These are phyloP conservation scores for Hestina assimilis DNA, from an alignment of 1,140 invertebrate genomes.

Conservation along the genomic window DNA sequence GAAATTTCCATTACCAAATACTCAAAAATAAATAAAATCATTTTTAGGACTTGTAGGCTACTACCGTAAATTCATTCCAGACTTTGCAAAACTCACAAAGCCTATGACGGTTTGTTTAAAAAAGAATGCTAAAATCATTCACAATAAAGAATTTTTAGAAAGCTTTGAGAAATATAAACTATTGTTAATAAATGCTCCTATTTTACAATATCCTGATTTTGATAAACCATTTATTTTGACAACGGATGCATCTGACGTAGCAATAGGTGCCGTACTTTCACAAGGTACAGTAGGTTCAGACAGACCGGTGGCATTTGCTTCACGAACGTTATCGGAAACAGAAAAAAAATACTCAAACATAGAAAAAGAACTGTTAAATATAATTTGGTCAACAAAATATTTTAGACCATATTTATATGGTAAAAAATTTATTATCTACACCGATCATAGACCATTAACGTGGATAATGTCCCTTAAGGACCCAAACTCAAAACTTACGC, in stretches of 20 bases:
- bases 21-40: slow-evolving; percentile 55
- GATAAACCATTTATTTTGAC: slow-evolving; percentile 23
- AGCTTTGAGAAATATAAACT: slow-evolving; percentile 18
- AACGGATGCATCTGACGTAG: slow-evolving; percentile 27
- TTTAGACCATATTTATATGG: slow-evolving; percentile 34
- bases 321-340: slow-evolving; percentile 15
- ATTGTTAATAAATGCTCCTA: slow-evolving; percentile 19
- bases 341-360: slow-evolving; percentile 25
- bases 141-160: slow-evolving; percentile 14
- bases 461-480: slow-evolving; percentile 28
- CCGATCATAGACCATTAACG: slow-evolving; percentile 27
- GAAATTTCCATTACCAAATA: slow-evolving; percentile 40
- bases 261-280: slow-evolving; percentile 20
- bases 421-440: slow-evolving; percentile 25
- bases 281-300: slow-evolving; percentile 22
- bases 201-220: slow-evolving; percentile 26
- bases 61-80: slow-evolving; percentile 18
- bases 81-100: slow-evolving; percentile 18
- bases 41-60: slow-evolving; percentile 42
- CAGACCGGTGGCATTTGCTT: slow-evolving; percentile 24
- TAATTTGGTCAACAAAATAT: slow-evolving; percentile 31
- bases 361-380: slow-evolving; percentile 31
- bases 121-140: slow-evolving; percentile 13
- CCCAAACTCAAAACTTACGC: slow-evolving; percentile 36
- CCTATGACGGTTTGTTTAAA: slow-evolving; percentile 21